phyloP scores from a whole-genome alignment of 2,797 vertebrate genomes.

The Borostomias antarcticus region DNA sequence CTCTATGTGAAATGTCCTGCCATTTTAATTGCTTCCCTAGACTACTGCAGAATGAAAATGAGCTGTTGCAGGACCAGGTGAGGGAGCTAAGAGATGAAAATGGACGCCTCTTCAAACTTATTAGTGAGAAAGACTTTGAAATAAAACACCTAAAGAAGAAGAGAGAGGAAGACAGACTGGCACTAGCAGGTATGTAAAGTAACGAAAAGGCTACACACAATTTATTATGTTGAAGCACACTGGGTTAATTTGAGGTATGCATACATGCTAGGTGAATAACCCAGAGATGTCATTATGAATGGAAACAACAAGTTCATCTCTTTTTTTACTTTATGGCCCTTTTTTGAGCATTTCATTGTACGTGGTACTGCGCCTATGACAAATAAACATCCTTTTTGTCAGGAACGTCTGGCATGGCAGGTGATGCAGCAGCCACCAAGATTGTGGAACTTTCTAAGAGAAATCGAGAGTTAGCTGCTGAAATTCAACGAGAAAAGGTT shows the following conservation, averaged over 20 bases:
- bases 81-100: slow-evolving; percentile 87
- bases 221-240: neutral
- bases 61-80: slow-evolving; percentile 76
- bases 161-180: slow-evolving; percentile 82
- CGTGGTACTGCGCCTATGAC: too few species aligned
- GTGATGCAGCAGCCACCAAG: slow-evolving; percentile 87
- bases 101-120: slow-evolving; percentile 84
- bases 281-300: too few species aligned
- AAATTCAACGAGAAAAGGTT: slow-evolving; percentile 80
- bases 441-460: slow-evolving; percentile 92
- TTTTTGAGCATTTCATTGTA: too few species aligned
- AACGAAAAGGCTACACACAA: neutral
- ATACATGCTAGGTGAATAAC: too few species aligned
- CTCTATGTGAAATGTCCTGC: neutral
- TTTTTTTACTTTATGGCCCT: neutral
- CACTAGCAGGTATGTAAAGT: slow-evolving; percentile 79
- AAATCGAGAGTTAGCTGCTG: slow-evolving; percentile 83
- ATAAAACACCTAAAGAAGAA: slow-evolving; percentile 86
- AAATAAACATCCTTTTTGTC: too few species aligned
- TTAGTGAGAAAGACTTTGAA: slow-evolving; percentile 90
- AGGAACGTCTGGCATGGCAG: slow-evolving; percentile 82
- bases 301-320: too few species aligned
- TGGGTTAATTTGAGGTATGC: neutral
- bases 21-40: slow-evolving; percentile 61
- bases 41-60: slow-evolving; percentile 70